A percentile compares a stretch with the other conserved stretches of the same genome.
phyloP scores from a whole-genome alignment of 2,797 vertebrate genomes.

The Cetoscarus ocellatus region DNA sequence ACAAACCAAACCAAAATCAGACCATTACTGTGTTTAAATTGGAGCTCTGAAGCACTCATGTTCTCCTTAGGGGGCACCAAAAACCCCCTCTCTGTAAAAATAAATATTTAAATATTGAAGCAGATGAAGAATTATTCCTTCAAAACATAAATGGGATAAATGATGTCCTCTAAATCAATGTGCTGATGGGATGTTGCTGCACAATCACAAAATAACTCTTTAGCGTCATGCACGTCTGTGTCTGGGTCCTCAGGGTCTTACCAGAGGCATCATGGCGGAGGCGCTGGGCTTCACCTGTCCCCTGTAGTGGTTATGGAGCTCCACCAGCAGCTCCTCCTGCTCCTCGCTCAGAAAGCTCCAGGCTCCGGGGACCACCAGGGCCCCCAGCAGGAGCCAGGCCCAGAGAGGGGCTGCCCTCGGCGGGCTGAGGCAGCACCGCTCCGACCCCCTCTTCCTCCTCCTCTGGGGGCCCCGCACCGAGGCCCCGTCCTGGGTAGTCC shows the following conservation, averaged over 20 bases:
- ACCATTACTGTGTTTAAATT: too few relatives aligned
- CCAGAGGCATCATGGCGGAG: constrained; percentile 80
- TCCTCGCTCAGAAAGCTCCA: constrained; percentile 65
- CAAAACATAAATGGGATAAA: too few relatives aligned
- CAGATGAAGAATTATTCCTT: too few relatives aligned
- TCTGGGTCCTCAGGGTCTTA: constrained; percentile 58
- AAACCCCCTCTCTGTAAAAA: too few relatives aligned
- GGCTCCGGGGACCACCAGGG: constrained; percentile 64
- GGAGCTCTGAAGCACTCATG: too few relatives aligned
- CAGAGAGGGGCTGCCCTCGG: constrained; percentile 37
- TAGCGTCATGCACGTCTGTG: background rate
- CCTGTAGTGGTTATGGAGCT: constrained; percentile 79
- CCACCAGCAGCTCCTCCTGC: constrained; percentile 73
- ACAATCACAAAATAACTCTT: too few relatives aligned
- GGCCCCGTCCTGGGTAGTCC: constrained; percentile 28
- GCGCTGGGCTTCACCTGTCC: constrained; percentile 74
- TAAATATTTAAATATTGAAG: too few relatives aligned
- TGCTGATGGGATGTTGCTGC: too few relatives aligned
- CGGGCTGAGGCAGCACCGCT: background rate
- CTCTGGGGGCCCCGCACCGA: constrained; percentile 11
- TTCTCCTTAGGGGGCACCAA: too few relatives aligned
- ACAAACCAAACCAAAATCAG: too few relatives aligned
- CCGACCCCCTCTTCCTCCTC: constrained; percentile 3
- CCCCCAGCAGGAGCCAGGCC: constrained; percentile 64
- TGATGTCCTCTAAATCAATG: too few relatives aligned